A percentile compares a stretch with the other conserved stretches of the same genome.
phyloP scores from a whole-genome alignment of 1,140 invertebrate species.

The Drosophila jambulina region DNA sequence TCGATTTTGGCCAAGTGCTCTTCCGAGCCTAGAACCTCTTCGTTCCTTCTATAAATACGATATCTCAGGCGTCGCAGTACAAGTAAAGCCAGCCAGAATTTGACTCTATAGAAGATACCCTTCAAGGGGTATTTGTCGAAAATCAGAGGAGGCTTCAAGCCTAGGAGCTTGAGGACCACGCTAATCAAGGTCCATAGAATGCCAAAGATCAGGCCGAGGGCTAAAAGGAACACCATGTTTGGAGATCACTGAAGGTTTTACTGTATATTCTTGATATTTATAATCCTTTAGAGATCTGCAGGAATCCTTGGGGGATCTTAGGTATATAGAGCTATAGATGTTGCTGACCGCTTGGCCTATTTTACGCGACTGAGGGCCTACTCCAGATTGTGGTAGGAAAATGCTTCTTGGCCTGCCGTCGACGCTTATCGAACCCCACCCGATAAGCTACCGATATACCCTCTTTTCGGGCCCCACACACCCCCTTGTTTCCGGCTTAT shows the following conservation, averaged over 20 bases:
- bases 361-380: constrained; percentile 20
- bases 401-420: background rate
- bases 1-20: constrained; percentile 63
- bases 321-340: background rate
- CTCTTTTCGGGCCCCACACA: constrained; percentile 3
- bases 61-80: constrained; percentile 67
- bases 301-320: background rate
- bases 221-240: constrained; percentile 48
- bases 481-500: constrained; percentile 15
- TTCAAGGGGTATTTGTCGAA: constrained; percentile 80
- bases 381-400: constrained; percentile 11
- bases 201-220: constrained; percentile 32
- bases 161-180: constrained; percentile 49
- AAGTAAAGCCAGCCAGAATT: constrained; percentile 65
- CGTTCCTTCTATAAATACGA: constrained; percentile 65
- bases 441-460: constrained; percentile 46
- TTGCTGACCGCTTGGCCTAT: constrained; percentile 18
- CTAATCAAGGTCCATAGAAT: constrained; percentile 25
- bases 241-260: background rate
- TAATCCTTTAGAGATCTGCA: background rate
- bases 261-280: background rate
- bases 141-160: constrained; percentile 65
- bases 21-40: constrained; percentile 48
- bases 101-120: constrained; percentile 69
- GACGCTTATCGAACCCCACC: constrained; percentile 8